These are phyloP conservation scores for Phylloscopus collybita DNA, from an alignment of 2,797 vertebrate species.

Conservation along the genomic window DNA sequence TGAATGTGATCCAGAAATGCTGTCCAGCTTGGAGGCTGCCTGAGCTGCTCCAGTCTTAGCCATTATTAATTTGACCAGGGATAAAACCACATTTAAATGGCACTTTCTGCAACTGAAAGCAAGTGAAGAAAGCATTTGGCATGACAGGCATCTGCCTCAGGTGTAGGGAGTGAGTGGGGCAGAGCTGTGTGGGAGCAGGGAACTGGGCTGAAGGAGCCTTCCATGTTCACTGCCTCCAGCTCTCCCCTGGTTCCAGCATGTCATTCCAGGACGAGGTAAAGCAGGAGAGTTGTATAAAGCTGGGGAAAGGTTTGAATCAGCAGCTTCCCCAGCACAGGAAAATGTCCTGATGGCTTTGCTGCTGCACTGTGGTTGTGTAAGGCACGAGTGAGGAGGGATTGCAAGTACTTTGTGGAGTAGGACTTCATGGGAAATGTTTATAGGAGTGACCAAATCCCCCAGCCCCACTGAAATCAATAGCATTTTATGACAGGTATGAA, in stretches of 20 bases:
- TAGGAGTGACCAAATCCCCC: not conserved
- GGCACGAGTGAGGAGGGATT: not conserved
- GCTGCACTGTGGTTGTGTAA: rapidly evolving
- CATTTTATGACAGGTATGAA: not conserved
- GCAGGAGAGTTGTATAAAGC: not conserved
- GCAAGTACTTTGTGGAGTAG: not conserved
- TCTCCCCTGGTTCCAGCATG: not conserved
- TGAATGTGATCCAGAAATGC: constrained; percentile 31
- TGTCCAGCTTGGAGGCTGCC: not conserved
- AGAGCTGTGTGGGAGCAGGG: not conserved
- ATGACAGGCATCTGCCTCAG: not conserved
- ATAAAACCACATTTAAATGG: not conserved
- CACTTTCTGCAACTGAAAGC: not conserved
- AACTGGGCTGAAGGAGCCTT: not conserved
- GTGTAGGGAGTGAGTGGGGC: not conserved
- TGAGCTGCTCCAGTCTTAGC: not conserved
- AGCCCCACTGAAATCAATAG: not conserved
- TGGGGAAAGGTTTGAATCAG: not conserved
- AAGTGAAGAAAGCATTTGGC: not conserved
- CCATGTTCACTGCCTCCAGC: not conserved
- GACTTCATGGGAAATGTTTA: not conserved
- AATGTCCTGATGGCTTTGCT: not conserved
- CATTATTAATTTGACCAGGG: not conserved
- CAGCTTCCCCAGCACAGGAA: not conserved
- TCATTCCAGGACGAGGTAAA: not conserved